Base-by-base conservation (phyloP, 2,888 invertebrate species). In the Salticus scenicus region DNA sequence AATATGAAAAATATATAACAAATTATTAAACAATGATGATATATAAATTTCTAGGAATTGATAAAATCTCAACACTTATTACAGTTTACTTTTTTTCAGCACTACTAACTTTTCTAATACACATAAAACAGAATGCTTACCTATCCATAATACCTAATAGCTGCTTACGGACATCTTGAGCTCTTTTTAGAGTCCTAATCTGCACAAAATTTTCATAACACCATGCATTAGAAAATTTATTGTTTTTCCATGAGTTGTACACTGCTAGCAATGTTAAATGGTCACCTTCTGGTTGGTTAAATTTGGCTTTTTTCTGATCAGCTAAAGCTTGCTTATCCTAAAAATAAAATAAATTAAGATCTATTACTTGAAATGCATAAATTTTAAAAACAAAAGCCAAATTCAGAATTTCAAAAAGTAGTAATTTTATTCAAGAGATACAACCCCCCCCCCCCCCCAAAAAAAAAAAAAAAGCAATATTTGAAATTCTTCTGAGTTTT, bases 141-240 rank as follows among this genome's bases (percentile, higher is more conserved):
- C 95, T 94, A 91, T 98, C 98, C 98, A 98, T 98, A 87, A 98
- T 98, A 0, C 98, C 98, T 31, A 99, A 92, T 90, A 99, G 92
- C 91, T 99, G 99, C 91, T 99, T 99, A 63, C 99, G 93, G 0
- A 99, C 98, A 92, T 99, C 99, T 92, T 99, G 98, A 0, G 99
- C 98, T 27, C 99, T 93, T 91, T 99, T 99, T 85, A 99, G 92
- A 0, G 98, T 99, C 28, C 99, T 92, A 41, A 98, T 97, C 92
- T 99, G 99, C 2, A 99, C 97, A 91, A 99, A 99, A 92, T 99
- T 99, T 91, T 99, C 99, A 90, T 98, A 99, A 91, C 99, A 99
- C 99, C 99, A 99, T 0, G 98, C 97, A 91, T 97, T 98, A 0
- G 98, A 98, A 91, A 99, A 99, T 92, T 99, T 98, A 91, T 99